These are phyloP conservation scores for Apis mellifera DNA, from an alignment of 1,140 invertebrate species.

Conservation along the genomic window Amel_HAv3.1 CM009937.2:673001-673500, in stretches of 20 bases:
- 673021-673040: not conserved
- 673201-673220: not conserved
- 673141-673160: not conserved
- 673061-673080: constrained; percentile 30
- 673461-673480: constrained; percentile 1
- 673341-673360: not conserved
- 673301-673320: no score
- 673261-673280: no score
- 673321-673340: not conserved
- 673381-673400: no score
- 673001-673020: constrained; percentile 50
- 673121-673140: not conserved
- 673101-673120: constrained; percentile 25
- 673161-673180: not conserved
- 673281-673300: no score
- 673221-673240: not conserved
- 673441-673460: not conserved
- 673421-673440: not conserved
- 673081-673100: not conserved
- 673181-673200: not conserved
- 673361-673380: not conserved
- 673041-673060: constrained; percentile 16
- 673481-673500: not conserved
- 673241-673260: not conserved
- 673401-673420: no score